Conservation (phyloP, 1,140 invertebrate genomes). For the Drosophila pectinifera region DNA sequence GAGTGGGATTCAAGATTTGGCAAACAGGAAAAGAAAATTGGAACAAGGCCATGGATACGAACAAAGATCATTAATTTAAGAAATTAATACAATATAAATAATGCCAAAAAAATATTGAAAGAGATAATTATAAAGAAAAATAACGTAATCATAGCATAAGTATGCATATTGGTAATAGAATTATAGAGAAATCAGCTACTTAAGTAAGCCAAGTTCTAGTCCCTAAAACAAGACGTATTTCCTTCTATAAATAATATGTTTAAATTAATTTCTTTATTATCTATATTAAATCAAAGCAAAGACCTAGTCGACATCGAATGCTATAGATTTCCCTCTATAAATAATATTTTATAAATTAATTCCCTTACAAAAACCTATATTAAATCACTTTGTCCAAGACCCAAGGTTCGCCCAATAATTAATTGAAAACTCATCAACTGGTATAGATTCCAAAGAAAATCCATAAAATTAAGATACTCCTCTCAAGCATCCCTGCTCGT, state of each 20-base stretch:
- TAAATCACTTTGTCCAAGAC: no score
- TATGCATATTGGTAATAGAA: no score
- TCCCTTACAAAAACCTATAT: no score
- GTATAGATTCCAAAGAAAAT: background rate
- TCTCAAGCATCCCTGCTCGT: background rate
- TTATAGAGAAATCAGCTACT: no score
- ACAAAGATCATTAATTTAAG: background rate
- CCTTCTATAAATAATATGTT: no score
- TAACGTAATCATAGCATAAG: no score
- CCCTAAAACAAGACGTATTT: no score
- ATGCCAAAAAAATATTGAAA: background rate
- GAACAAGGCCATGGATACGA: conserved; percentile 27
- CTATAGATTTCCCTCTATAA: no score
- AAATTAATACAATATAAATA: background rate
- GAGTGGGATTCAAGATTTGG: conserved; percentile 17
- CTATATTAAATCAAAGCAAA: background rate
- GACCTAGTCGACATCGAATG: no score
- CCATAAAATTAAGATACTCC: conserved; percentile 17
- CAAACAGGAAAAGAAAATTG: conserved; percentile 9
- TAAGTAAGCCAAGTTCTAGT: no score
- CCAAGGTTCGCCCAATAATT: background rate
- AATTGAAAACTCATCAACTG: background rate
- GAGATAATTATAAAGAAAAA: background rate
- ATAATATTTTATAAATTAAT: no score
- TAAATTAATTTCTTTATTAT: no score